phyloP scores from a whole-genome alignment of 1,140 invertebrate species.

The Drosophila orena region DNA sequence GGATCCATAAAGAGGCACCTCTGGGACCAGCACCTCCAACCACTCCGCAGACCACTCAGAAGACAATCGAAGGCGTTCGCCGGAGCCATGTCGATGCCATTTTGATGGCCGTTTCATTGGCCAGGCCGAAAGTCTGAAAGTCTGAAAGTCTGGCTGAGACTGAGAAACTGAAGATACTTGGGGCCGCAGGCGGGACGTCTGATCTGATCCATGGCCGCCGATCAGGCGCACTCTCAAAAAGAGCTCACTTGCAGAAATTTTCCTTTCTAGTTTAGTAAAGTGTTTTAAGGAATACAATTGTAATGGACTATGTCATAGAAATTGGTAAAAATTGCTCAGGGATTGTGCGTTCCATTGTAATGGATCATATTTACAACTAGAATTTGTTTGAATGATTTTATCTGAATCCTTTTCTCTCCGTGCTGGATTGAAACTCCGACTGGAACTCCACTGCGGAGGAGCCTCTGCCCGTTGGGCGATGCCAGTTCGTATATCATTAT shows the following conservation, averaged over 20 bases:
- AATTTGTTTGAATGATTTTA: neutral
- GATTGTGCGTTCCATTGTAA: too few relatives aligned
- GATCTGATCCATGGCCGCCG: conserved; percentile 49
- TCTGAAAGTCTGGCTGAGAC: conserved; percentile 4
- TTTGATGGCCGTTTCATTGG: conserved; percentile 54
- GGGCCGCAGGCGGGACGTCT: conserved; percentile 36
- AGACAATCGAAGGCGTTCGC: conserved; percentile 40
- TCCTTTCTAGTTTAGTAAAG: too few relatives aligned
- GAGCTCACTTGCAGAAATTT: conserved; percentile 19
- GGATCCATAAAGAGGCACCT: conserved; percentile 9
- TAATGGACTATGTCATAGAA: too few relatives aligned
- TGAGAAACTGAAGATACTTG: conserved; percentile 22
- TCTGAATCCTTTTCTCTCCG: conserved; percentile 8
- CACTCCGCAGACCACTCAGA: conserved; percentile 11
- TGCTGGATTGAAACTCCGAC: conserved; percentile 5
- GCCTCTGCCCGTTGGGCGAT: conserved; percentile 68
- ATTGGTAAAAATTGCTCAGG: too few relatives aligned
- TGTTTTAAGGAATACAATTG: too few relatives aligned
- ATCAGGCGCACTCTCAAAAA: conserved; percentile 49
- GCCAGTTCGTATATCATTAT: conserved; percentile 84
- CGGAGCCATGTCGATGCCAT: conserved; percentile 45
- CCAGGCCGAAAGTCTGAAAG: conserved; percentile 9
- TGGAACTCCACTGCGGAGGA: conserved; percentile 30
- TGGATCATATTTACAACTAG: too few relatives aligned
- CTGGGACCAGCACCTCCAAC: conserved; percentile 3